Conservation (phyloP, 2,888 invertebrate genomes). For the Carcina quercana region DNA sequence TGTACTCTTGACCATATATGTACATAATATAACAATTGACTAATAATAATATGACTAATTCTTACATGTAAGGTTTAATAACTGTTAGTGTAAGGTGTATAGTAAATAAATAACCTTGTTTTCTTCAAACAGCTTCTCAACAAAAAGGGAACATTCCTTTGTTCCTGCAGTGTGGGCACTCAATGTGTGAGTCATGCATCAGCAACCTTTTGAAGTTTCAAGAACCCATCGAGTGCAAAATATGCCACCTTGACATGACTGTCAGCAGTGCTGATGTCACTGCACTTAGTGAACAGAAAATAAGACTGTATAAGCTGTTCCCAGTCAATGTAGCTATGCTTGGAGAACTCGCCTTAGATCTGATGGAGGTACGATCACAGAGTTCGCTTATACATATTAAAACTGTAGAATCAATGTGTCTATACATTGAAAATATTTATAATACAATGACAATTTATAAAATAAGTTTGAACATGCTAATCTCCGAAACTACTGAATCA, state of each 20-base stretch:
- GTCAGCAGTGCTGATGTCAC: slow-evolving; percentile 26
- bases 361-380: slow-evolving; percentile 34
- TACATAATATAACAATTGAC: too few relatives aligned
- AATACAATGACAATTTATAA: too few relatives aligned
- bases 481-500: too few relatives aligned
- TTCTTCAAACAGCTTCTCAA: too few relatives aligned
- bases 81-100: too few relatives aligned
- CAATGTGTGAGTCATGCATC: slow-evolving; percentile 79
- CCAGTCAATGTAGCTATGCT: slow-evolving; percentile 51
- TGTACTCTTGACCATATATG: too few relatives aligned
- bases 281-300: slow-evolving; percentile 28
- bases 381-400: background rate
- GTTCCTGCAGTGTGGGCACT: slow-evolving; percentile 79
- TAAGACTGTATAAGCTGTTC: slow-evolving; percentile 38
- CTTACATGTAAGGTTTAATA: too few relatives aligned
- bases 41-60: too few relatives aligned
- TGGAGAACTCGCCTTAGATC: slow-evolving; percentile 45
- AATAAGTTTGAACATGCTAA: too few relatives aligned
- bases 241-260: slow-evolving; percentile 53
- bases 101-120: too few relatives aligned
- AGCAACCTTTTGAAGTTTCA: slow-evolving; percentile 40
- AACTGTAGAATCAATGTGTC: background rate
- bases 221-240: slow-evolving; percentile 62
- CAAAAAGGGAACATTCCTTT: slow-evolving; percentile 65
- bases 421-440: too few relatives aligned